Percentiles rank a stretch among this genome's conserved stretches.
phyloP scores from a whole-genome alignment of 2,113 vertebrate genomes.

The Lipophrys pholis region DNA sequence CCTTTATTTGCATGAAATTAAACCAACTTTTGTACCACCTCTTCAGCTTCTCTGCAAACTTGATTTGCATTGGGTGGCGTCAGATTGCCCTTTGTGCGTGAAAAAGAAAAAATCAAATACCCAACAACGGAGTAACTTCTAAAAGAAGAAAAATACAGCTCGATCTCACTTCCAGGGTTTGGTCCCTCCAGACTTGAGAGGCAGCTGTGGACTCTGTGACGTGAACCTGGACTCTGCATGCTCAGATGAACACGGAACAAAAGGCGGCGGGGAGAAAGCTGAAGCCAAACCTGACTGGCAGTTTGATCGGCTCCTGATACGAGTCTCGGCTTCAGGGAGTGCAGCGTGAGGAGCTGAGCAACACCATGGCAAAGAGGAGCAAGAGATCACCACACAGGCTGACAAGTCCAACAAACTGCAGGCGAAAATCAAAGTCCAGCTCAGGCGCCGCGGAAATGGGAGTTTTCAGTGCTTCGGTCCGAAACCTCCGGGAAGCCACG shows the following conservation, averaged over 20 bases:
- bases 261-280: conserved; percentile 23
- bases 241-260: conserved; percentile 21
- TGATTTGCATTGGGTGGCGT: neutral
- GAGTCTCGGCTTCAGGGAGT: conserved; percentile 8
- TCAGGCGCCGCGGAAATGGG: neutral
- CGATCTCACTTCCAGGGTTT: too few species aligned
- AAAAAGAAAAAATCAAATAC: neutral
- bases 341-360: neutral
- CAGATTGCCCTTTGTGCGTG: neutral
- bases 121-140: neutral
- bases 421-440: neutral
- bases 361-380: neutral
- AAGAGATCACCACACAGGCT: neutral
- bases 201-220: neutral
- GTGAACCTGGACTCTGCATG: conserved; percentile 6
- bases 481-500: neutral
- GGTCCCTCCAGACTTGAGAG: neutral
- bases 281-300: conserved; percentile 18
- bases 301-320: conserved; percentile 19
- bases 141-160: neutral
- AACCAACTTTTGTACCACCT: neutral
- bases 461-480: too few species aligned
- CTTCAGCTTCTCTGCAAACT: neutral
- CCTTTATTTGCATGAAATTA: conserved; percentile 18
- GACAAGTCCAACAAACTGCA: neutral